phyloP scores from a whole-genome alignment of 1,140 invertebrate genomes.

The Pentalonia nigronervosa region DNA sequence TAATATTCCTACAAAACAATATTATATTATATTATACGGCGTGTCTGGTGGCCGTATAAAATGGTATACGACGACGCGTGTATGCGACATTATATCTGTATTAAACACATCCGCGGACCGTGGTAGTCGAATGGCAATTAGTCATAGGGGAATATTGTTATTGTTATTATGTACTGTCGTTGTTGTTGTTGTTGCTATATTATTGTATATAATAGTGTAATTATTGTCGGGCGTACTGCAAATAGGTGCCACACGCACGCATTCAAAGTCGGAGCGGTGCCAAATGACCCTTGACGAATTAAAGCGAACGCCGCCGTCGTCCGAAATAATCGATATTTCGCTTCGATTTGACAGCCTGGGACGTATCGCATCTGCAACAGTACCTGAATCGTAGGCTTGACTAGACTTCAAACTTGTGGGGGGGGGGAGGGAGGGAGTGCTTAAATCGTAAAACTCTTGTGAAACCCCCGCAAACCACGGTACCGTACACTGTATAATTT shows the following conservation, averaged over 20 bases:
- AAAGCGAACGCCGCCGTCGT: neutral
- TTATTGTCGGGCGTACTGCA: neutral
- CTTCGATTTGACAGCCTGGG: neutral
- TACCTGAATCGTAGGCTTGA: too few relatives aligned
- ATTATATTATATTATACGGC: neutral
- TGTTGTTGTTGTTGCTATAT: neutral
- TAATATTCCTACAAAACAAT: neutral
- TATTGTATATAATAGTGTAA: too few relatives aligned
- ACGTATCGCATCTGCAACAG: neutral
- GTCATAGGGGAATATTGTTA: conserved; percentile 8
- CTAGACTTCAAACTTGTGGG: too few relatives aligned
- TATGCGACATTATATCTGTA: neutral
- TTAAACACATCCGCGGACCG: neutral
- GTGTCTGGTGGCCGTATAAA: neutral
- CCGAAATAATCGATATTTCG: conserved; percentile 22
- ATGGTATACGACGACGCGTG: neutral
- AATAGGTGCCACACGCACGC: neutral
- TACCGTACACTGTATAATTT: too few relatives aligned
- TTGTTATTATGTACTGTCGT: neutral
- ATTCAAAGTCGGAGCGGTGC: conserved; percentile 7
- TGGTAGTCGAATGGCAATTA: conserved; percentile 38
- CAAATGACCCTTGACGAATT: conserved; percentile 53
- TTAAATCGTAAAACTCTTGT: too few relatives aligned
- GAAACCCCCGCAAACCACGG: too few relatives aligned
- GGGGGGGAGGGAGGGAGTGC: too few relatives aligned